Conservation (phyloP, 2,888 invertebrate genomes). For the Diplolepis rosae region DNA sequence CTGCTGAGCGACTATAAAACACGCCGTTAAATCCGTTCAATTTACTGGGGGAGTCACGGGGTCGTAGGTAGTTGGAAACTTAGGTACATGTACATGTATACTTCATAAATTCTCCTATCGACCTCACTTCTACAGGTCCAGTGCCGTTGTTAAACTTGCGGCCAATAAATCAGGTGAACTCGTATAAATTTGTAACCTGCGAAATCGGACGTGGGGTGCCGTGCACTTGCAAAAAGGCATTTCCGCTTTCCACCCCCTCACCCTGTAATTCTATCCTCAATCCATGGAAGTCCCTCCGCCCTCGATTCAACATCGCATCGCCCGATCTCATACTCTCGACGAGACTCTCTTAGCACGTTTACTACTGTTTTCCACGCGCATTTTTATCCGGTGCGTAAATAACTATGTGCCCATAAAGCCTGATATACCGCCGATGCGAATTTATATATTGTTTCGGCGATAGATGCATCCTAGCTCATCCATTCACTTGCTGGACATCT, state of each 20-base stretch:
- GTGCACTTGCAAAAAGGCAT: constrained; percentile 34
- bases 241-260: constrained; percentile 14
- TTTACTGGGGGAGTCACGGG: neutral
- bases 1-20: neutral
- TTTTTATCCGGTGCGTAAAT: constrained; percentile 66
- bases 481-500: constrained; percentile 33
- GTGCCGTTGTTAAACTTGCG: constrained; percentile 68
- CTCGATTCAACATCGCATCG: constrained; percentile 39
- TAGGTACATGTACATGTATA: constrained; percentile 54
- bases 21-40: neutral
- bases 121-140: constrained; percentile 51
- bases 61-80: neutral
- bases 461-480: constrained; percentile 39
- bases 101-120: constrained; percentile 67
- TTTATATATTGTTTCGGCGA: constrained; percentile 63
- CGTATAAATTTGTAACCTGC: constrained; percentile 69
- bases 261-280: neutral
- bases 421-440: constrained; percentile 63
- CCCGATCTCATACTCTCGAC: constrained; percentile 41
- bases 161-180: constrained; percentile 68
- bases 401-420: constrained; percentile 65
- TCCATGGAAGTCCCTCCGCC: constrained; percentile 9
- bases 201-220: constrained; percentile 63
- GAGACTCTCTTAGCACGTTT: constrained; percentile 55
- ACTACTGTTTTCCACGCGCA: constrained; percentile 62